Base-by-base conservation (phyloP, 2,888 invertebrate genomes). In the Endotricha flammealis region DNA sequence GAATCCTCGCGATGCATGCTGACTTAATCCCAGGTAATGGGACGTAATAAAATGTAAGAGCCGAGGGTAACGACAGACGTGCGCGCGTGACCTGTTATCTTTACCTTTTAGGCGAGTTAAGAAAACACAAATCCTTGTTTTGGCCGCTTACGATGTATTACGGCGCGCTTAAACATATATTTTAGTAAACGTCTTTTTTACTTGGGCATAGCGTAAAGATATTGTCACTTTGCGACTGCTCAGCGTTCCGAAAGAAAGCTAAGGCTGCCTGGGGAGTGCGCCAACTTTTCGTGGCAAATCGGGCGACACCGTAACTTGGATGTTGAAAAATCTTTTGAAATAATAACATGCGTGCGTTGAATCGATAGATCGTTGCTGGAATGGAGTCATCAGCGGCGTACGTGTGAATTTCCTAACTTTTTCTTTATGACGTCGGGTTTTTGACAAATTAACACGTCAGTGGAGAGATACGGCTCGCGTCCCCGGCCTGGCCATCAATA, bases 11-110 rank as follows among this genome's bases (percentile, higher is more conserved):
- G 64, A 72, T 75, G 72, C 72, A 76, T 73, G 71, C 65, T 55
- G 73, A 70, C 76, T 78, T 81, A 80, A 81, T 81, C 74, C 70
- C 68, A 70, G 75, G 78, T 81, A 80, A 82, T 79, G 77, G 73
- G 67, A 60, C 60, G 71, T 74, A 79, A 80, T 82, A 82, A 82
- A 83, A 81, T 79, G 81, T 80, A 80, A 80, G 78, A 80, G 80
- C 66, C 70, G 63, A 68, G 61, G 67, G 72, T 78, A 77, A 80
- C 75, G 79, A 71, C 75, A 77, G 75, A 79, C 80, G 80, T 77
- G 75, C 74, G 77, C 71, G 57, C 81, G 81, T 82, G 79, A 80
- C 78, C 74, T 68, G 73, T 63, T 78, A 75, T 72, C 75, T 72
- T 59, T 57, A 63, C 60, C 71, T 71, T 64, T 61, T 55, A 61